Conservation (phyloP, 2,888 invertebrate genomes). For the Agrotis ipsilon region DNA sequence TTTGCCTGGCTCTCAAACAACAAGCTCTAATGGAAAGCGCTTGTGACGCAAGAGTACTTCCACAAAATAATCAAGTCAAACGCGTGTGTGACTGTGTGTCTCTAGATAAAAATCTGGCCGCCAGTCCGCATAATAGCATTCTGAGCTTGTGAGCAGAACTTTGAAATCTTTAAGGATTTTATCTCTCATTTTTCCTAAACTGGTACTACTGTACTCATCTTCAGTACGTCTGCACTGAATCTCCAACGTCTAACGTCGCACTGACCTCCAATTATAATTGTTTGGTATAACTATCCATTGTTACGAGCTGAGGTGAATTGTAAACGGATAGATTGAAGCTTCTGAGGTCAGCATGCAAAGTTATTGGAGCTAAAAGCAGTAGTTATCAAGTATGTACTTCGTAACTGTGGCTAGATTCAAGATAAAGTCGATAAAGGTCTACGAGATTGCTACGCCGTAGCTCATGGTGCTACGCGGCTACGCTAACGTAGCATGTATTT, state of each 20-base stretch:
- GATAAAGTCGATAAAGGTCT: not conserved
- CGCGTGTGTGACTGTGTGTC: too few relatives aligned
- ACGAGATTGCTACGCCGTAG: slow-evolving; percentile 31
- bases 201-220: not conserved
- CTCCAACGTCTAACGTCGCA: slow-evolving; percentile 37
- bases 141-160: too few relatives aligned
- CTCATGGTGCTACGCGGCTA: slow-evolving; percentile 18
- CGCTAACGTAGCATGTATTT: slow-evolving; percentile 18
- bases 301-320: slow-evolving; percentile 54
- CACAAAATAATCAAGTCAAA: too few relatives aligned
- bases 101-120: too few relatives aligned
- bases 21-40: too few relatives aligned
- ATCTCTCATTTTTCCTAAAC: not conserved
- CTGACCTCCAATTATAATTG: slow-evolving; percentile 63
- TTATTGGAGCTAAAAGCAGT: slow-evolving; percentile 30
- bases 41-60: too few relatives aligned
- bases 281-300: slow-evolving; percentile 47
- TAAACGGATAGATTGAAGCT: slow-evolving; percentile 41
- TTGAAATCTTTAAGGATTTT: too few relatives aligned
- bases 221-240: slow-evolving; percentile 22
- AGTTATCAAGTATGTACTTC: slow-evolving; percentile 15
- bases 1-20: too few relatives aligned
- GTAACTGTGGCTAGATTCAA: slow-evolving; percentile 26
- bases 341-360: slow-evolving; percentile 23
- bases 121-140: too few relatives aligned